A percentile compares a stretch with the other conserved stretches of the same genome.
Conservation (phyloP, 2,113 vertebrate species). For the Pollachius pollachius region DNA sequence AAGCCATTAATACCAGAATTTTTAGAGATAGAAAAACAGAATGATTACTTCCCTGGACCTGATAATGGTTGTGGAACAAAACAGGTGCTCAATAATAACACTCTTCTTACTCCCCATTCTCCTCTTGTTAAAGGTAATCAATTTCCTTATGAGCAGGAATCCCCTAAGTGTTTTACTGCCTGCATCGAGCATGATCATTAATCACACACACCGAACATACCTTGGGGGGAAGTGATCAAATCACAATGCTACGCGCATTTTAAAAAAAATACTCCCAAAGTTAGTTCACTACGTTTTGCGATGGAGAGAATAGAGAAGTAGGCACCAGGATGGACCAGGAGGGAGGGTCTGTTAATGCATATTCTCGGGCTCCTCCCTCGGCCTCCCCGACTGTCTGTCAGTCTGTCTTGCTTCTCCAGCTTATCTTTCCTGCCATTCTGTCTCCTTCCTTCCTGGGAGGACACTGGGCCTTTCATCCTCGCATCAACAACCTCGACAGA, state of each 20-base stretch:
- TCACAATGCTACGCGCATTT: background rate
- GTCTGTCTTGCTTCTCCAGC: background rate
- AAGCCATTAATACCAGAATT: slow-evolving; percentile 45
- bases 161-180: slow-evolving; percentile 55
- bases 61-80: slow-evolving; percentile 52
- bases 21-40: slow-evolving; percentile 34
- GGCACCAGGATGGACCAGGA: slow-evolving; percentile 22
- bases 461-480: background rate
- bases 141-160: slow-evolving; percentile 55
- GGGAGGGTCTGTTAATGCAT: slow-evolving; percentile 12
- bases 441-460: slow-evolving; percentile 14
- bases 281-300: slow-evolving; percentile 23
- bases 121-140: slow-evolving; percentile 70
- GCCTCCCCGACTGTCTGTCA: too few relatives aligned
- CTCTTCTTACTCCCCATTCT: slow-evolving; percentile 53
- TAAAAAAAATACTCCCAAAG: background rate
- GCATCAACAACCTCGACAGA: too few relatives aligned
- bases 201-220: slow-evolving; percentile 60
- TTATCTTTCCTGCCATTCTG: background rate
- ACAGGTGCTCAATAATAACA: slow-evolving; percentile 58
- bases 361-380: slow-evolving; percentile 10
- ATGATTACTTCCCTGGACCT: slow-evolving; percentile 46
- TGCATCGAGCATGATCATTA: slow-evolving; percentile 53
- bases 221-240: slow-evolving; percentile 25
- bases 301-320: slow-evolving; percentile 35